A percentile compares a stretch with the other conserved stretches of the same genome.
Evolutionary conservation across 2,113 vertebrate species (phyloP).

Genomic region (Rhombomys opimus): DNA sequence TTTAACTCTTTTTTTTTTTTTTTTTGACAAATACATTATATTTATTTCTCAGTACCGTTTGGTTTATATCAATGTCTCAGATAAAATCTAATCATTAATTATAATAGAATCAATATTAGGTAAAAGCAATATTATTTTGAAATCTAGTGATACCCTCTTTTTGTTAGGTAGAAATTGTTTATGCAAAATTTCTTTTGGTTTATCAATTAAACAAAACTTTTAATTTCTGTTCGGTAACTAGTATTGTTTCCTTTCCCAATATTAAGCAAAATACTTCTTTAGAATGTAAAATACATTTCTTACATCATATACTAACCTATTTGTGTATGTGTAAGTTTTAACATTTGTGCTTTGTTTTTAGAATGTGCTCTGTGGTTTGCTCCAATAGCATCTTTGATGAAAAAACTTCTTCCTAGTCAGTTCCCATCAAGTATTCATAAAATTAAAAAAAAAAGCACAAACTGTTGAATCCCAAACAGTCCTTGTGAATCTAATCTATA

Average conservation of each 20-base stretch:
- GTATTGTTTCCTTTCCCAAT: constrained; percentile 43
- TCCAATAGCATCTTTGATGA: constrained; percentile 31
- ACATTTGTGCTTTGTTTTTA: neutral
- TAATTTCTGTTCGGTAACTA: constrained; percentile 48
- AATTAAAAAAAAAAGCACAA: neutral
- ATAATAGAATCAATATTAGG: neutral
- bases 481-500: neutral
- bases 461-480: neutral
- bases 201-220: neutral
- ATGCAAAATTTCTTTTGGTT: constrained; percentile 12
- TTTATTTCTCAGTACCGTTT: constrained; percentile 5
- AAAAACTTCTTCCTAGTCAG: neutral
- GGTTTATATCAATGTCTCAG: constrained; percentile 67
- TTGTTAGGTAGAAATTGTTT: constrained; percentile 39
- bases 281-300: constrained; percentile 4
- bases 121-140: constrained; percentile 23
- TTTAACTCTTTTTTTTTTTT: neutral
- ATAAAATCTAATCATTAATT: constrained; percentile 42
- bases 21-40: neutral
- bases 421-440: neutral
- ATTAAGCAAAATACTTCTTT: constrained; percentile 21
- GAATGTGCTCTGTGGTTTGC: constrained; percentile 33
- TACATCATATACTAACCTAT: constrained; percentile 54
- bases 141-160: neutral
- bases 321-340: neutral